phyloP scores from a whole-genome alignment of 2,797 vertebrate species.

The Morelia viridis region DNA sequence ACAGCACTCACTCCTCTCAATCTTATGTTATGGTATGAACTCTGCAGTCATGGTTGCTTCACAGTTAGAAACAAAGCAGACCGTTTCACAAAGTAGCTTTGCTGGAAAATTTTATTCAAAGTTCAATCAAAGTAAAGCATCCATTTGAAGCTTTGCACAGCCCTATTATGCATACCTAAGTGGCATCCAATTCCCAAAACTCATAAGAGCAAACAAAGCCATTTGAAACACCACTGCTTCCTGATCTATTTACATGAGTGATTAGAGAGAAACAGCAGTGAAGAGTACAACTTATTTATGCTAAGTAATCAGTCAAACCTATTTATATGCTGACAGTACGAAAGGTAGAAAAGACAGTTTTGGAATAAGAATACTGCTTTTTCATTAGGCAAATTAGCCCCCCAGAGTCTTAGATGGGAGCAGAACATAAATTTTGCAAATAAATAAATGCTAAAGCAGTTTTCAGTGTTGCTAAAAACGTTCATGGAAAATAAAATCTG shows the following conservation, averaged over 20 bases:
- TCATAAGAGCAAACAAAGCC: background rate
- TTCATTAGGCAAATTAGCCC: background rate
- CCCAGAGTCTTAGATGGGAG: background rate
- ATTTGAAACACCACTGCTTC: background rate
- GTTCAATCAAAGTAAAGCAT: background rate
- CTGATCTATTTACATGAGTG: background rate
- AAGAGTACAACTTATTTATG: background rate
- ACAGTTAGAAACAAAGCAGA: background rate
- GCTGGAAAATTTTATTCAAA: background rate
- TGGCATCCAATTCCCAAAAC: background rate
- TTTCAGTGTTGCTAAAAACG: background rate
- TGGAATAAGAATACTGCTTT: background rate
- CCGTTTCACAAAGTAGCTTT: background rate
- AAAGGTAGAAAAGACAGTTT: background rate
- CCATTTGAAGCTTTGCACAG: background rate
- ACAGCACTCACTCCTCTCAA: background rate
- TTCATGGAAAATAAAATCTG: too few species aligned
- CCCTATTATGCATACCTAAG: background rate
- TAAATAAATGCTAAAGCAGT: background rate
- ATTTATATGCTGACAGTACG: background rate
- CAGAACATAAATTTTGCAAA: background rate
- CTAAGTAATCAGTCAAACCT: background rate
- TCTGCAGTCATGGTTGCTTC: background rate
- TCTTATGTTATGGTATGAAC: background rate
- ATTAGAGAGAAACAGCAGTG: background rate